Evolutionary conservation across 2,888 invertebrate genomes (phyloP), one percentile per base, ranked within the genome.

Genomic region (Notodonta dromedarius): DNA sequence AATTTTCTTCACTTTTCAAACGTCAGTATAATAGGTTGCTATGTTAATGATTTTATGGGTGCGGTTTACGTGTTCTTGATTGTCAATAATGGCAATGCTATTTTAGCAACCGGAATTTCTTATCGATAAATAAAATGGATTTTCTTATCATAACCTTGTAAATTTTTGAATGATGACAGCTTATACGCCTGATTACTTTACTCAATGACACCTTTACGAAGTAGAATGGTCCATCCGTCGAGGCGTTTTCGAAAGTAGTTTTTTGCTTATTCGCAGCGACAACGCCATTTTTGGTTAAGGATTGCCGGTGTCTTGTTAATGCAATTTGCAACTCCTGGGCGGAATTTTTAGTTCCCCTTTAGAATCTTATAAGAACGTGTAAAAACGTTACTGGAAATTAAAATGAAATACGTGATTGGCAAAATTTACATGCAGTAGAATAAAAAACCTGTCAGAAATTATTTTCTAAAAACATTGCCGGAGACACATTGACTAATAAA

Each of bases 231-330:
- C 56, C 54, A 51, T 58, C 54, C 61, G 50, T 39, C 59, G 59
- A 44, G 59, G 60, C 73, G 66, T 71, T 79, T 78, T 78, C 66
- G 73, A 78, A 79, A 77, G 73, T 71, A 42, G 70, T 67, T 82
- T 80, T 79, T 79, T 77, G 68, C 74, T 74, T 69, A 73, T 70
- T 60, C 58, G 62, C 32, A 13, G 54, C 61, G 72, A 62, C 64
- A 62, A 52, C 61, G 59, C 75, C 73, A 66, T 76, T 52, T 77
- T 76, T 76, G 76, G 79, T 24, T 64, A 68, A 70, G 73, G 61
- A 65, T 66, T 62, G 66, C 66, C 62, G 65, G 54, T 58, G 56
- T 63, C 54, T 56, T 16, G 39, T 60, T 62, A 16, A 55, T 52
- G 46, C 52, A 55, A 59, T 52, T 46, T n/a, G 6, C 46, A 46